phyloP scores from a whole-genome alignment of 2,888 invertebrate species.

The Lysandra coridon region DNA sequence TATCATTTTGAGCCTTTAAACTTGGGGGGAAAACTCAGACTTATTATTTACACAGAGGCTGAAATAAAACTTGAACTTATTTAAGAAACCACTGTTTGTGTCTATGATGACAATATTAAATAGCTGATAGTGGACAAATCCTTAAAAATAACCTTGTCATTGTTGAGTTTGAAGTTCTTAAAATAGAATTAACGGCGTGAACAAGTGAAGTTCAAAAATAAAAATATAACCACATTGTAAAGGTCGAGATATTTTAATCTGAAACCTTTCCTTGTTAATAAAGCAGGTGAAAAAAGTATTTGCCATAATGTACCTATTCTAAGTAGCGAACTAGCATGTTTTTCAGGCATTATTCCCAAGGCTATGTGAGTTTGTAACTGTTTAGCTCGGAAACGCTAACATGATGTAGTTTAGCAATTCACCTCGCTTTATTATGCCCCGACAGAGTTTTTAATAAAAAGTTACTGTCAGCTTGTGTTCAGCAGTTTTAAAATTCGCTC shows the following conservation, averaged over 20 bases:
- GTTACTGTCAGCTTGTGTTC: slow-evolving; percentile 5
- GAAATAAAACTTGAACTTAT: neutral
- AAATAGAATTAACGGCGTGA: neutral
- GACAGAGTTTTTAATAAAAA: neutral
- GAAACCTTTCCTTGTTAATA: neutral
- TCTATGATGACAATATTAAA: neutral
- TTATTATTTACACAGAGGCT: neutral
- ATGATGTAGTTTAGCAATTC: slow-evolving; percentile 1
- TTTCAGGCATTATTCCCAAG: neutral
- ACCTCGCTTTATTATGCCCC: neutral
- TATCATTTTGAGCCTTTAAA: neutral
- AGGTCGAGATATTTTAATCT: neutral
- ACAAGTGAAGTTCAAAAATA: neutral
- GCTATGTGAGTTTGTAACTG: neutral
- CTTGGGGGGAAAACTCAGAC: neutral
- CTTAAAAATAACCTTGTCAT: neutral
- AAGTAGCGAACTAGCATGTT: neutral
- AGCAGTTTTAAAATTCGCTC: neutral
- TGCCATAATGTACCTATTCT: neutral
- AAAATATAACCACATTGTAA: neutral
- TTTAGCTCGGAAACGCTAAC: neutral
- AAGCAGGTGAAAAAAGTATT: neutral
- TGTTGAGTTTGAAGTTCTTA: neutral
- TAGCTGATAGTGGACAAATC: no score
- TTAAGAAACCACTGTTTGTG: neutral